Percentiles rank a stretch among this genome's conserved stretches.
These are phyloP conservation scores for Aromia moschata DNA, from an alignment of 2,888 invertebrate species.

Conservation along the genomic window DNA sequence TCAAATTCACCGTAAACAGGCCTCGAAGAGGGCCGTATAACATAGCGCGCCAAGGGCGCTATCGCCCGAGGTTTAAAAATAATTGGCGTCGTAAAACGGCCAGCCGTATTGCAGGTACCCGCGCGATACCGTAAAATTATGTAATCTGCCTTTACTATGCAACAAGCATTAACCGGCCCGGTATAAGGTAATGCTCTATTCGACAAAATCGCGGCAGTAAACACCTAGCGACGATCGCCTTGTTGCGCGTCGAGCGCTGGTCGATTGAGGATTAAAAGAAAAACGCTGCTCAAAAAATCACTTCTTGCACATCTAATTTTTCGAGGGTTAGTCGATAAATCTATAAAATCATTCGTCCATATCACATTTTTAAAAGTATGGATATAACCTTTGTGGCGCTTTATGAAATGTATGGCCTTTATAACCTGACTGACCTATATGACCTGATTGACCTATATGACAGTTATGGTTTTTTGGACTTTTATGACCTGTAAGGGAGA, in stretches of 20 bases:
- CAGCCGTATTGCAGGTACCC: constrained; percentile 5
- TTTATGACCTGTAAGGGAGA: too few species aligned
- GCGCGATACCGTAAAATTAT: constrained; percentile 20
- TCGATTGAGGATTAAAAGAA: background rate
- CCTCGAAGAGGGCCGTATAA: constrained; percentile 9
- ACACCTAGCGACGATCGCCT: background rate
- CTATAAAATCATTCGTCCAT: too few species aligned
- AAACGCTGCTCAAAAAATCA: too few species aligned
- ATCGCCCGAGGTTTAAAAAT: constrained; percentile 21
- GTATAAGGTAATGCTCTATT: constrained; percentile 5
- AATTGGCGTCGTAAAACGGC: constrained; percentile 20
- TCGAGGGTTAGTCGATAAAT: too few species aligned
- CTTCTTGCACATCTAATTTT: too few species aligned
- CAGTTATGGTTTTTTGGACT: too few species aligned
- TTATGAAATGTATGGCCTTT: too few species aligned
- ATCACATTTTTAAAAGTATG: too few species aligned
- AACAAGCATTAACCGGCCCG: constrained; percentile 4
- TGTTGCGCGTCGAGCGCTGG: background rate
- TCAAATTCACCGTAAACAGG: constrained; percentile 17
- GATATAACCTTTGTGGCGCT: too few species aligned
- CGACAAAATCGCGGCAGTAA: background rate
- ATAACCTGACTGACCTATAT: too few species aligned
- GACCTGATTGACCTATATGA: too few species aligned
- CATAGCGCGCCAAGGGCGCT: constrained; percentile 6
- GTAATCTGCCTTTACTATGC: constrained; percentile 13